Percentiles rank a stretch among this genome's conserved stretches.
phyloP scores from a whole-genome alignment of 2,888 invertebrate genomes.

The Schrankia costaestrigalis region DNA sequence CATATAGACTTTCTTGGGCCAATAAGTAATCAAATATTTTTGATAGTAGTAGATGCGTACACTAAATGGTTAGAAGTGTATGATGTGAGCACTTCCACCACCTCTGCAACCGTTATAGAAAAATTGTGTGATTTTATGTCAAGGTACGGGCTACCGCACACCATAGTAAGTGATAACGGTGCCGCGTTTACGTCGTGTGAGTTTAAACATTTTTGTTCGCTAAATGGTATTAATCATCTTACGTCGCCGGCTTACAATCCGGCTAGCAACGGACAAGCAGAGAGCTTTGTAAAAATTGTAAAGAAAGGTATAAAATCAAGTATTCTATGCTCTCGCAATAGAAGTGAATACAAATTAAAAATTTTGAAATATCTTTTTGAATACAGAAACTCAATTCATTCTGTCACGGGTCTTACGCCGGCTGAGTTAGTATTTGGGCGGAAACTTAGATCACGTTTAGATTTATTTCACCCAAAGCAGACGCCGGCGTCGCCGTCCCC shows the following conservation, averaged over 20 bases:
- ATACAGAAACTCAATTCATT: background rate
- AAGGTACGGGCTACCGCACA: constrained; percentile 8
- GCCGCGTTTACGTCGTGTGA: no score
- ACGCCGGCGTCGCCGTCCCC: no score
- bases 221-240: background rate
- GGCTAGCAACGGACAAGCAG: background rate
- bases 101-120: background rate
- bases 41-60: no score
- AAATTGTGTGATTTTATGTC: constrained; percentile 4
- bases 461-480: background rate
- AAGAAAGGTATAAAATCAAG: no score
- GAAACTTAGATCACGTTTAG: no score
- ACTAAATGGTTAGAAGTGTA: no score
- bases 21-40: background rate
- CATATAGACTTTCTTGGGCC: background rate
- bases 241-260: background rate
- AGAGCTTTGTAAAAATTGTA: background rate
- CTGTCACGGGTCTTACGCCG: background rate
- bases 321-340: no score
- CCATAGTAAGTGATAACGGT: background rate
- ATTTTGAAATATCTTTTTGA: no score
- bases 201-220: background rate
- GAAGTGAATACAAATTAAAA: no score
- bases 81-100: background rate
- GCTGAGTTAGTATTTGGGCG: background rate